Percentiles rank a stretch among this genome's conserved stretches.
These are phyloP conservation scores for Ladona fulva DNA, from an alignment of 1,140 invertebrate species.

Conservation along the genomic window DNA sequence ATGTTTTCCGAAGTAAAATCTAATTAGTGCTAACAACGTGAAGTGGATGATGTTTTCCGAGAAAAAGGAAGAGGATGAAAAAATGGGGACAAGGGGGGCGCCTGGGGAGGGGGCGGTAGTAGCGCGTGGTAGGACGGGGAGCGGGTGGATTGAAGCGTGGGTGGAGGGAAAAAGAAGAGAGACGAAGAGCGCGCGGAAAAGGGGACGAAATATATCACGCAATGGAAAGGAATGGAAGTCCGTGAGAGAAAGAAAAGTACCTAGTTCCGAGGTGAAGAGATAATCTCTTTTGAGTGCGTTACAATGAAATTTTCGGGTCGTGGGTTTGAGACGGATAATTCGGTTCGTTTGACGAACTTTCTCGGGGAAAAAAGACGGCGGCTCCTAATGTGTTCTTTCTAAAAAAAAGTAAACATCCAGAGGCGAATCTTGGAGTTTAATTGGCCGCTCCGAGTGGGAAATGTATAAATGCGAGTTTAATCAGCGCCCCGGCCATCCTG, in stretches of 20 bases:
- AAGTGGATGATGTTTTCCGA: not conserved
- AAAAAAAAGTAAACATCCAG: too few species aligned
- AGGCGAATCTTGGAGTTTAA: too few species aligned
- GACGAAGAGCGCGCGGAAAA: too few species aligned
- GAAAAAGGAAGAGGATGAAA: not conserved
- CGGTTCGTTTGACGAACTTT: not conserved
- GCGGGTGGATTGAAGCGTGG: not conserved
- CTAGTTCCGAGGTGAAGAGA: too few species aligned
- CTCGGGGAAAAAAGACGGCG: not conserved
- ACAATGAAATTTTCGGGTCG: not conserved
- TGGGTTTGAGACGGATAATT: not conserved
- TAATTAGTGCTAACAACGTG: conserved; percentile 1
- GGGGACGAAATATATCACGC: too few species aligned
- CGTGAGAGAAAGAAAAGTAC: too few species aligned
- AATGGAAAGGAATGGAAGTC: too few species aligned
- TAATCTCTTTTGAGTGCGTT: not conserved
- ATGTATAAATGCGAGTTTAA: too few species aligned
- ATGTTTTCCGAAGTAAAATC: conserved; percentile 10
- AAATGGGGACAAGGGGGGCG: not conserved
- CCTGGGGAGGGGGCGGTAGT: too few species aligned
- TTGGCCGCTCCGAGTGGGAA: too few species aligned
- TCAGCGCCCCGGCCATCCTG: too few species aligned
- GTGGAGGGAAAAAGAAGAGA: not conserved
- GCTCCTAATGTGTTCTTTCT: too few species aligned
- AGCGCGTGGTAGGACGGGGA: not conserved